A percentile compares a stretch with the other conserved stretches of the same genome.
phyloP scores from a whole-genome alignment of 2,113 vertebrate species.

The Corythornis cristatus region DNA sequence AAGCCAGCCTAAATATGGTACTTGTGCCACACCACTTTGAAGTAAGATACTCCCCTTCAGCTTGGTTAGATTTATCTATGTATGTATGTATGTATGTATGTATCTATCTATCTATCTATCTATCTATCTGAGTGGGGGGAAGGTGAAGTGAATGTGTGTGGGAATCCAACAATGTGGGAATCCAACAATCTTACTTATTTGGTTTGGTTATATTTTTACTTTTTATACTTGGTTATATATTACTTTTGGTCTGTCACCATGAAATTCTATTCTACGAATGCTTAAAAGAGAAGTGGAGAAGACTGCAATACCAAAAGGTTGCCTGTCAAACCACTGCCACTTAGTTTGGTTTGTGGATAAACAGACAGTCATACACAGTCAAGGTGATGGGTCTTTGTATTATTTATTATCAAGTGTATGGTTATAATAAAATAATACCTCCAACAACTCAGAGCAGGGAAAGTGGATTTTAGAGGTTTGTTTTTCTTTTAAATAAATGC shows the following conservation, averaged over 20 bases:
- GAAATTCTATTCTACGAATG: not conserved
- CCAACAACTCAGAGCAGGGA: not conserved
- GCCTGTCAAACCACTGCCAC: not conserved
- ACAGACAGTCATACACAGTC: not conserved
- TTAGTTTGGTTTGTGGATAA: not conserved
- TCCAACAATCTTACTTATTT: not conserved
- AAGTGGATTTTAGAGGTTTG: not conserved
- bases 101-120: too few species aligned
- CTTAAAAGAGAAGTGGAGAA: not conserved
- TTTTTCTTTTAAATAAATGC: not conserved
- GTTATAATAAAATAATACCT: not conserved
- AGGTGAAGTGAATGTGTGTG: fast-evolving
- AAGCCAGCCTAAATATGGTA: not conserved
- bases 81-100: too few species aligned
- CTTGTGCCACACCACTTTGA: not conserved
- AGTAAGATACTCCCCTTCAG: not conserved
- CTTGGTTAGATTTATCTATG: not conserved
- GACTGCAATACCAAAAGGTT: not conserved
- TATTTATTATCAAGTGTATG: not conserved
- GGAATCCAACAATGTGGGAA: not conserved
- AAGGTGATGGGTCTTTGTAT: not conserved
- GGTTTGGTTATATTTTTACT: not conserved
- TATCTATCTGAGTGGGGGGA: too few species aligned
- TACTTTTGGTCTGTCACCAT: not conserved
- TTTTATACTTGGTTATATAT: too few species aligned